Evolutionary conservation across 2,888 invertebrate genomes (phyloP).

Genomic region (Schizotus pectinicornis): DNA sequence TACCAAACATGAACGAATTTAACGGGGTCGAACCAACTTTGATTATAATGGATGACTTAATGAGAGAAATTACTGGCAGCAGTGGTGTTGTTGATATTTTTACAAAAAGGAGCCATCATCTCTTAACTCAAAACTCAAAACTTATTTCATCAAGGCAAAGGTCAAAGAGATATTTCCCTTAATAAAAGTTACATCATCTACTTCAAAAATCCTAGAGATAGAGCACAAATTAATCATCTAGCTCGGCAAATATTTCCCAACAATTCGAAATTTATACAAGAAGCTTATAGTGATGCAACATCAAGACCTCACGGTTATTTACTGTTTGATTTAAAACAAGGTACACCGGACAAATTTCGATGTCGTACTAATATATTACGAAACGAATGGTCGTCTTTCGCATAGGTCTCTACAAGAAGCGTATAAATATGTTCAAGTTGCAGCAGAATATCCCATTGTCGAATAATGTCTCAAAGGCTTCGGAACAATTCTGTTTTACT

Average conservation of each 20-base stretch:
- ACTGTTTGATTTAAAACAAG: constrained; percentile 33
- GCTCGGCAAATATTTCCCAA: constrained; percentile 33
- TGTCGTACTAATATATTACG: constrained; percentile 25
- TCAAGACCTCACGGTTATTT: constrained; percentile 30
- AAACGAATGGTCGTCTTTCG: constrained; percentile 6
- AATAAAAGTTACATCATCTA: constrained; percentile 37
- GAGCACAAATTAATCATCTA: constrained; percentile 29
- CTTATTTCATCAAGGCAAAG: constrained; percentile 36
- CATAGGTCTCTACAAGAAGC: constrained; percentile 20
- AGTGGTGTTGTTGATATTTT: constrained; percentile 34
- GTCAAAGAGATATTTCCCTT: constrained; percentile 34
- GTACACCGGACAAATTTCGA: constrained; percentile 26
- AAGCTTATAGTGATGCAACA: constrained; percentile 32
- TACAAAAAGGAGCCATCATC: constrained; percentile 31
- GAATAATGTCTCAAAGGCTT: constrained; percentile 11
- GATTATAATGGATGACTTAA: too few relatives aligned
- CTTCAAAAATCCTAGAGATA: constrained; percentile 37
- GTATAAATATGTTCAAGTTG: constrained; percentile 5
- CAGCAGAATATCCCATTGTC: neutral
- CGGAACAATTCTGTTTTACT: constrained; percentile 10
- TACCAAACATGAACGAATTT: too few relatives aligned
- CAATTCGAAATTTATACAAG: constrained; percentile 30
- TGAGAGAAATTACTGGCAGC: too few relatives aligned
- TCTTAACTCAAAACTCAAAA: constrained; percentile 37
- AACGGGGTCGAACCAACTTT: too few relatives aligned